Percentiles rank a stretch among this genome's conserved stretches.
These are phyloP conservation scores for Oscheius myriophilus DNA, from an alignment of 2,888 invertebrate genomes.

Conservation along the genomic window DNA sequence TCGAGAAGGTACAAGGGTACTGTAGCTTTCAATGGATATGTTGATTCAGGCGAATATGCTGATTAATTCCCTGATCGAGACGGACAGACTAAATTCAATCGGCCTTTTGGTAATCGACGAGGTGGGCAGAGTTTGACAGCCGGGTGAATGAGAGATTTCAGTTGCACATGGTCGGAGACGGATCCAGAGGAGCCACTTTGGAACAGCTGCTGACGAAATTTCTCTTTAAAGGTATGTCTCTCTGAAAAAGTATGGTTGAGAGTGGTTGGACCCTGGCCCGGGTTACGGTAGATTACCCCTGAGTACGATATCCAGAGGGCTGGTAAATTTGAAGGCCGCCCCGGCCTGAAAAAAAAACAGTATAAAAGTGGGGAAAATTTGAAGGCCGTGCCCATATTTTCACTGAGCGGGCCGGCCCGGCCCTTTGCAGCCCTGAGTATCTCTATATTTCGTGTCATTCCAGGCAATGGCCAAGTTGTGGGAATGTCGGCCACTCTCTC, in stretches of 20 bases:
- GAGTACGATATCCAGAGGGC: too few species aligned
- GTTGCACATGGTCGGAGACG: constrained; percentile 86
- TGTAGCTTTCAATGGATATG: neutral
- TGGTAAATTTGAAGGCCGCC: too few species aligned
- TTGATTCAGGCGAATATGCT: constrained; percentile 79
- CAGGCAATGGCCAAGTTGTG: constrained; percentile 80
- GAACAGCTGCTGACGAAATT: constrained; percentile 86
- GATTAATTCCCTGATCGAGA: constrained; percentile 83
- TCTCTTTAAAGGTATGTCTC: constrained; percentile 70
- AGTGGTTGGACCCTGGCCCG: too few species aligned
- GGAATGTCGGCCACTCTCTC: constrained; percentile 98
- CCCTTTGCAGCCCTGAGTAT: too few species aligned
- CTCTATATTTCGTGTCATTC: too few species aligned
- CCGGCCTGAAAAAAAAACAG: too few species aligned
- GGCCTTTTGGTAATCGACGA: constrained; percentile 89
- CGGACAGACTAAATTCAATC: constrained; percentile 80
- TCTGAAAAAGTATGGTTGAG: neutral
- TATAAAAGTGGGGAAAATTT: too few species aligned
- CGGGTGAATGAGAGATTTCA: constrained; percentile 52
- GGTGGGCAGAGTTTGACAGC: constrained; percentile 60
- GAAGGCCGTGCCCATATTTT: too few species aligned
- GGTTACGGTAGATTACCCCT: too few species aligned
- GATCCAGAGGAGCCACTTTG: constrained; percentile 84
- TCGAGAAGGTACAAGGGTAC: constrained; percentile 80
- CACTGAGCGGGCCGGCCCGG: too few species aligned